phyloP scores from a whole-genome alignment of 2,888 invertebrate species.

The Agriopis leucophaearia region DNA sequence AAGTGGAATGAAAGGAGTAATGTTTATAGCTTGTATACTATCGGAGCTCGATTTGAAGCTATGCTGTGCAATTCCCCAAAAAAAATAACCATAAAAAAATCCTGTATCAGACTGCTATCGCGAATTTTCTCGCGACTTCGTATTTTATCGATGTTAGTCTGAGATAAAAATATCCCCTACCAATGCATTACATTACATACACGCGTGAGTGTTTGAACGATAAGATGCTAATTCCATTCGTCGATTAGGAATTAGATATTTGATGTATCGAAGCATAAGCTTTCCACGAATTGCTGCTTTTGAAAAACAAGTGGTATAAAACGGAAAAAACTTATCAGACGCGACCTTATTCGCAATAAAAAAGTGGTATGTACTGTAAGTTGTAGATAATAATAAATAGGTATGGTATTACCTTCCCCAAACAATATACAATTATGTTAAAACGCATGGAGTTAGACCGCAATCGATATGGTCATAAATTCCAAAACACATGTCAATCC shows the following conservation, averaged over 20 bases:
- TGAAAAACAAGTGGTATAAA: neutral
- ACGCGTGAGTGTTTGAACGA: conserved; percentile 22
- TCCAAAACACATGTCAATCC: neutral
- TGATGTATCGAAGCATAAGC: neutral
- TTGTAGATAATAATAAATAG: neutral
- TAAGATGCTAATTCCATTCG: conserved; percentile 9
- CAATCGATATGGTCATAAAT: neutral
- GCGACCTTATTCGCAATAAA: no score
- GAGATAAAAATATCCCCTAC: conserved; percentile 31
- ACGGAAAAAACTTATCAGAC: no score
- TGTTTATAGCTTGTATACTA: neutral
- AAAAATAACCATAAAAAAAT: conserved; percentile 21
- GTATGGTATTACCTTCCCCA: neutral
- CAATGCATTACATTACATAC: conserved; percentile 20
- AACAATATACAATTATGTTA: neutral
- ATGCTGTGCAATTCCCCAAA: neutral
- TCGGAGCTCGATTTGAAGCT: neutral
- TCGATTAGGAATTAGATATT: neutral
- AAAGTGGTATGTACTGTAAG: no score
- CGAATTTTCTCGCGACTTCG: conserved; percentile 13
- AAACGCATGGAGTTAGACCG: neutral
- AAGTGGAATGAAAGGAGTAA: neutral
- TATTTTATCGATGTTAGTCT: conserved; percentile 23
- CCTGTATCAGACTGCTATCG: conserved; percentile 2
- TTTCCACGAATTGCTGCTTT: neutral